These are phyloP conservation scores for Thunnus maccoyii DNA, from an alignment of 2,113 vertebrate species.

Conservation along the genomic window DNA sequence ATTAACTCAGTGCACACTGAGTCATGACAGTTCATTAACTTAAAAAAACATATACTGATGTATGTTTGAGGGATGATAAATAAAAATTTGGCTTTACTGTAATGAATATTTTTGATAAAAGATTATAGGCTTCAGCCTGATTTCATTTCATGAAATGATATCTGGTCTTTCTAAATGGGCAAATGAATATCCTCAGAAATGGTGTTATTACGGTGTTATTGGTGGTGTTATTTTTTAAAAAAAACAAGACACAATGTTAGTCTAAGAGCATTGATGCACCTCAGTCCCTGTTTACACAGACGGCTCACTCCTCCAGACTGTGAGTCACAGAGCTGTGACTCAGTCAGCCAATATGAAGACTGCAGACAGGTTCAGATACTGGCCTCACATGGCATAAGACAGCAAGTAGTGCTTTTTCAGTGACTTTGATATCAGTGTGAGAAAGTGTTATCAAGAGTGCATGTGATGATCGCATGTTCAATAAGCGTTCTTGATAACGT, in stretches of 20 bases:
- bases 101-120: not conserved
- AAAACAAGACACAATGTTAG: not conserved
- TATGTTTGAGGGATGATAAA: too few relatives aligned
- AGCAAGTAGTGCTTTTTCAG: not conserved
- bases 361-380: not conserved
- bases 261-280: not conserved
- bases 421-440: not conserved
- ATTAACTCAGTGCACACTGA: too few relatives aligned
- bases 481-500: too few relatives aligned
- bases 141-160: not conserved
- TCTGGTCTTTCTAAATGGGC: not conserved
- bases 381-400: not conserved
- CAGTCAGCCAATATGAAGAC: constrained; percentile 1
- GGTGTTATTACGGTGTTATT: too few relatives aligned
- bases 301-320: constrained; percentile 10
- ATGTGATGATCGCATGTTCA: too few relatives aligned
- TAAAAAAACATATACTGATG: too few relatives aligned
- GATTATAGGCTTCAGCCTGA: not conserved
- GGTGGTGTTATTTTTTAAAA: too few relatives aligned
- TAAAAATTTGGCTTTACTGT: too few relatives aligned
- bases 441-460: not conserved
- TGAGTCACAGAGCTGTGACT: constrained; percentile 41
- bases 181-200: not conserved
- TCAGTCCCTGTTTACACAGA: not conserved
- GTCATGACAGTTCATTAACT: too few relatives aligned